phyloP scores from a whole-genome alignment of 2,113 vertebrate species.

The Ictalurus furcatus region DNA sequence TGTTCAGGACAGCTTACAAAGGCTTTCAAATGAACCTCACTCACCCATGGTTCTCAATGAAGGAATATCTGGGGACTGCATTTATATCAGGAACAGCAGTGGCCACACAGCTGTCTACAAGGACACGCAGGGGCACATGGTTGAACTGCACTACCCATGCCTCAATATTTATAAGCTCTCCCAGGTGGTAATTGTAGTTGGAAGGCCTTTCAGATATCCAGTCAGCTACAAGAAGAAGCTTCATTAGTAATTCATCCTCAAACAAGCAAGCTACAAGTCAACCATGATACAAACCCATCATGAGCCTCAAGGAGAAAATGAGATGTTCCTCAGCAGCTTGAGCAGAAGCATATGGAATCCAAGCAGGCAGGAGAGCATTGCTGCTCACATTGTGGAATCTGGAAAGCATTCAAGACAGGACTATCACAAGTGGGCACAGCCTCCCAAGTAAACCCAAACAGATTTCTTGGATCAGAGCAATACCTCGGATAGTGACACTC shows the following conservation, averaged over 20 bases:
- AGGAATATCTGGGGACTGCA: constrained; percentile 35
- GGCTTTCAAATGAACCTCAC: background rate
- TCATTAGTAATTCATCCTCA: background rate
- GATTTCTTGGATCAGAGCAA: background rate
- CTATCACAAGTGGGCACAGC: background rate
- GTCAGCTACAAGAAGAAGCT: constrained; percentile 25
- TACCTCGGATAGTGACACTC: constrained; percentile 69
- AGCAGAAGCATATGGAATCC: constrained; percentile 15
- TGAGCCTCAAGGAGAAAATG: constrained; percentile 34
- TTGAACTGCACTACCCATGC: constrained; percentile 35
- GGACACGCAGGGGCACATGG: constrained; percentile 43
- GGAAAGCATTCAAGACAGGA: background rate
- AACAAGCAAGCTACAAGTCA: background rate
- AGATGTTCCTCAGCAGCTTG: constrained; percentile 35
- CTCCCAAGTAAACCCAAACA: background rate
- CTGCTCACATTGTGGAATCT: constrained; percentile 66
- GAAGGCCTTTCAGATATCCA: constrained; percentile 40
- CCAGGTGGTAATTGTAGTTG: constrained; percentile 43
- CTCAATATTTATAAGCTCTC: constrained; percentile 32
- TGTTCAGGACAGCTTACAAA: too few relatives aligned
- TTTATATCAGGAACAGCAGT: constrained; percentile 33
- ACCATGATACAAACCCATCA: constrained; percentile 32
- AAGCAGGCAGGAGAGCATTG: constrained; percentile 36
- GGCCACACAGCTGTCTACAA: constrained; percentile 51
- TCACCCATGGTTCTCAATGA: constrained; percentile 46